Evolutionary conservation across 2,797 vertebrate species (phyloP).

Genomic region (Paguma larvata): DNA sequence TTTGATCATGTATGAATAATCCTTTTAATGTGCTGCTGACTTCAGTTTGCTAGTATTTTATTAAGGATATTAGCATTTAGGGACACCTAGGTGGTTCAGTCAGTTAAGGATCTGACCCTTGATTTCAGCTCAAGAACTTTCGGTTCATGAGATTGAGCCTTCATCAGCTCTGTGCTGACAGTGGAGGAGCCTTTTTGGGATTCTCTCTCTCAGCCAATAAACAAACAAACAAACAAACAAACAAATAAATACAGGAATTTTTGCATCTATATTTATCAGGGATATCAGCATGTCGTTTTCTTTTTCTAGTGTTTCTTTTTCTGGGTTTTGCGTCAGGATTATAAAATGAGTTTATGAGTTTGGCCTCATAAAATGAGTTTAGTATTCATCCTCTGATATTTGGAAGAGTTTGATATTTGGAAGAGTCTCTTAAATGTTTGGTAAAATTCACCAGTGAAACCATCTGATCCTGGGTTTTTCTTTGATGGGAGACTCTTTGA

Average conservation of each 20-base stretch:
- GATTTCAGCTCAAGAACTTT: too few relatives aligned
- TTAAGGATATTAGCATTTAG: background rate
- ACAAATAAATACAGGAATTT: background rate
- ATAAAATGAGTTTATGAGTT: too few relatives aligned
- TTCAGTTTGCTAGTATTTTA: background rate
- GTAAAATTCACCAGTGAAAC: background rate
- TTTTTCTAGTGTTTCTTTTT: background rate
- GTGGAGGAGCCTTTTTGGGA: too few relatives aligned
- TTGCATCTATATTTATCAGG: background rate
- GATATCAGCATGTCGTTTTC: background rate
- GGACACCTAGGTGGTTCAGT: too few relatives aligned
- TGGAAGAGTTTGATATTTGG: background rate
- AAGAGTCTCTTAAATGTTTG: background rate
- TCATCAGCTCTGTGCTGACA: too few relatives aligned
- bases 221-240: too few relatives aligned
- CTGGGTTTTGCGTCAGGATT: background rate
- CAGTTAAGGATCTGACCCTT: too few relatives aligned
- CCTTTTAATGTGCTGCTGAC: background rate
- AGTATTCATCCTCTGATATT: background rate
- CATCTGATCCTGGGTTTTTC: background rate
- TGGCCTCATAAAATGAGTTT: background rate
- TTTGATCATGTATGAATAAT: background rate
- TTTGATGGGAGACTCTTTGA: background rate
- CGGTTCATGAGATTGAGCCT: too few relatives aligned
- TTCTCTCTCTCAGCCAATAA: too few relatives aligned